Percentiles rank a stretch among this genome's conserved stretches.
Conservation (phyloP, 2,113 vertebrate species). For the Leucopternis melanops region DNA sequence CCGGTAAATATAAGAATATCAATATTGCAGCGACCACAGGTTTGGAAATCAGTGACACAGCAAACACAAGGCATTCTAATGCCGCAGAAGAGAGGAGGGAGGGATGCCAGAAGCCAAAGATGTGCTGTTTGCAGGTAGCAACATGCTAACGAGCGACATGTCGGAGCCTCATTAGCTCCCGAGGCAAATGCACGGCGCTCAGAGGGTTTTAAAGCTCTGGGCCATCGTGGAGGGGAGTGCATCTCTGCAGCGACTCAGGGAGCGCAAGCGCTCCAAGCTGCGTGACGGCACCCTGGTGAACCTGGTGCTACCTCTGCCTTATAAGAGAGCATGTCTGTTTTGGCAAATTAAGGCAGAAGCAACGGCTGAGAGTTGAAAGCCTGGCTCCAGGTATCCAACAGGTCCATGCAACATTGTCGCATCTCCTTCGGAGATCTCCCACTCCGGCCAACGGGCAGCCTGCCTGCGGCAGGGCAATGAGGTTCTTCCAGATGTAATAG, state of each 20-base stretch:
- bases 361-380: neutral
- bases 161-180: neutral
- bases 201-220: neutral
- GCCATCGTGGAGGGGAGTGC: neutral
- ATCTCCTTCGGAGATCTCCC: neutral
- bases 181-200: neutral
- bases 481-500: neutral
- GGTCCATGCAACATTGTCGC: neutral
- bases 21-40: neutral
- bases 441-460: neutral
- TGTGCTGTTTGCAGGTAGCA: neutral
- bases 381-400: neutral
- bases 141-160: fast-evolving
- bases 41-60: neutral
- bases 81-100: neutral
- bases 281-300: neutral
- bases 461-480: neutral
- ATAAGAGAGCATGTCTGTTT: neutral
- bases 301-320: neutral
- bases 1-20: neutral
- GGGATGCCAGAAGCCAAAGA: neutral
- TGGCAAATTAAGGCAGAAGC: neutral
- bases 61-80: neutral
- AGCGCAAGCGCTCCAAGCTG: neutral
- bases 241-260: neutral